Conservation (phyloP, 2,888 invertebrate species). For the Temnothorax rugatulus region DNA sequence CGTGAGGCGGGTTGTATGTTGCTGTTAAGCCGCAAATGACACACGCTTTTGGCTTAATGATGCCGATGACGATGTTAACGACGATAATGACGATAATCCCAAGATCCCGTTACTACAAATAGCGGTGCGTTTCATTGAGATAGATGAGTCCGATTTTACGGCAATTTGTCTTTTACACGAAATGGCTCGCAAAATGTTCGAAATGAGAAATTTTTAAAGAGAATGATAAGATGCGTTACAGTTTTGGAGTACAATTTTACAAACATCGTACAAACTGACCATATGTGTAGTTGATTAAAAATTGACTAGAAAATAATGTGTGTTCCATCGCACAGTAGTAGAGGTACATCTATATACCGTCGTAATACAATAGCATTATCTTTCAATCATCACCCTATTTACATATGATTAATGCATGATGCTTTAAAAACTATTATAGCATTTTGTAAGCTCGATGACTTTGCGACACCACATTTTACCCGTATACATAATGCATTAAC, state of each 20-base stretch:
- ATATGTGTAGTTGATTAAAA: not conserved
- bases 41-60: slow-evolving; percentile 65
- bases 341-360: not conserved
- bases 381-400: slow-evolving; percentile 31
- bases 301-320: not conserved
- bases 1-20: slow-evolving; percentile 60
- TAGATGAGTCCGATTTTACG: slow-evolving; percentile 16
- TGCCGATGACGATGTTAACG: slow-evolving; percentile 61
- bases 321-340: not conserved
- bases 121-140: not conserved
- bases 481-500: slow-evolving; percentile 39
- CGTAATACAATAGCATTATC: slow-evolving; percentile 8
- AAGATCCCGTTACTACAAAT: not conserved
- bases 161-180: not conserved
- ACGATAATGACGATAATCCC: slow-evolving; percentile 63
- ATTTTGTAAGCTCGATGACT: slow-evolving; percentile 41
- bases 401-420: slow-evolving; percentile 27
- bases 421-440: slow-evolving; percentile 40
- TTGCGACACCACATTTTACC: slow-evolving; percentile 36
- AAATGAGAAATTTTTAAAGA: not conserved
- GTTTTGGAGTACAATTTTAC: not conserved
- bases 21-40: slow-evolving; percentile 24
- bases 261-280: not conserved
- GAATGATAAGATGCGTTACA: not conserved
- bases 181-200: not conserved